phyloP scores from a whole-genome alignment of 1,140 invertebrate genomes.

The Hestina assimilis region DNA sequence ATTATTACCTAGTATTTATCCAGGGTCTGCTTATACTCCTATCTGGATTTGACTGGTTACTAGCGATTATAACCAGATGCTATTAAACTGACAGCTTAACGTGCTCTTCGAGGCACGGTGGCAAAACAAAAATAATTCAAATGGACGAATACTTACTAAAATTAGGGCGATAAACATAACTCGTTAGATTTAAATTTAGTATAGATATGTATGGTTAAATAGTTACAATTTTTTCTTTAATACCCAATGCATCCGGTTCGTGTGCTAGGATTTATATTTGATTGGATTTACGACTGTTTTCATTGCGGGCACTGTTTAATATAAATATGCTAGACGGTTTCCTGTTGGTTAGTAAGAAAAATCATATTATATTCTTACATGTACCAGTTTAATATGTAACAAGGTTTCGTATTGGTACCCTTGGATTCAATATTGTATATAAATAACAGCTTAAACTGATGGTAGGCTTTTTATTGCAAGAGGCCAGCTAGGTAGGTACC shows the following conservation, averaged over 20 bases:
- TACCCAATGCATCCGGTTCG: slow-evolving; percentile 58
- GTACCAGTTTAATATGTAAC: not conserved
- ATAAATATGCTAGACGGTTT: slow-evolving; percentile 67
- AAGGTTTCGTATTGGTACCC: not conserved
- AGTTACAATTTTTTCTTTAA: slow-evolving; percentile 64
- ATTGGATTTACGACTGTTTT: slow-evolving; percentile 74
- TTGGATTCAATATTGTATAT: not conserved
- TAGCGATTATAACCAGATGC: too few relatives aligned
- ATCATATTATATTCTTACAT: slow-evolving; percentile 28
- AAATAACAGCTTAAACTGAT: too few relatives aligned
- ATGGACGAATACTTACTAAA: too few relatives aligned
- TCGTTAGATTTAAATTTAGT: slow-evolving; percentile 55
- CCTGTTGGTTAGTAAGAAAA: slow-evolving; percentile 50
- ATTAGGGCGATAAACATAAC: too few relatives aligned
- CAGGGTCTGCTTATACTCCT: too few relatives aligned
- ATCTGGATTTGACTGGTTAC: too few relatives aligned
- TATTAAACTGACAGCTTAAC: too few relatives aligned
- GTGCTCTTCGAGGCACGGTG: too few relatives aligned
- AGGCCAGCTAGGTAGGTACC: too few relatives aligned
- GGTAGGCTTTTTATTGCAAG: too few relatives aligned
- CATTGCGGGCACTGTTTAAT: slow-evolving; percentile 70
- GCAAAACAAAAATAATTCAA: too few relatives aligned
- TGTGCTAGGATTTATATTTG: slow-evolving; percentile 57
- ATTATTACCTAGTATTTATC: too few relatives aligned
- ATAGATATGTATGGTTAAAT: slow-evolving; percentile 52